phyloP scores from a whole-genome alignment of 2,113 vertebrate genomes.

The Poeciliopsis turrubarensis region DNA sequence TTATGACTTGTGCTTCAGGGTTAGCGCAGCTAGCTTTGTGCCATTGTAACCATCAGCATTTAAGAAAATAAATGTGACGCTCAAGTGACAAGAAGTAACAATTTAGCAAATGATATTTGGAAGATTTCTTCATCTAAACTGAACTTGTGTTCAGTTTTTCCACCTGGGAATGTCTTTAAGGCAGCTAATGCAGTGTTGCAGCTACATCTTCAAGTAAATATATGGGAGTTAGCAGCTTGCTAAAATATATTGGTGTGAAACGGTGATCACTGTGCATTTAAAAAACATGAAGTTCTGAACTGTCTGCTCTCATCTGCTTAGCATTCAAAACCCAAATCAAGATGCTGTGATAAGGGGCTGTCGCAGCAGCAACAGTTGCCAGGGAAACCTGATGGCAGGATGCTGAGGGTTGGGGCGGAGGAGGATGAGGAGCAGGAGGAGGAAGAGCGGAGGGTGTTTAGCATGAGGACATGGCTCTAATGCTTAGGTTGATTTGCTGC shows the following conservation, averaged over 20 bases:
- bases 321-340: constrained; percentile 74
- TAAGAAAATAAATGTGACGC: not conserved
- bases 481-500: constrained; percentile 64
- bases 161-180: not conserved
- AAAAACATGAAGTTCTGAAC: constrained; percentile 32
- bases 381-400: constrained; percentile 78
- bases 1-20: too few relatives aligned
- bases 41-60: not conserved
- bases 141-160: not conserved
- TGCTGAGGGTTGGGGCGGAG: constrained; percentile 44
- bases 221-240: constrained; percentile 5
- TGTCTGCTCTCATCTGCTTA: constrained; percentile 62
- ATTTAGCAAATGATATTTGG: too few relatives aligned
- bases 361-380: constrained; percentile 81
- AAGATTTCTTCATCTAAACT: too few relatives aligned
- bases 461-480: constrained; percentile 48
- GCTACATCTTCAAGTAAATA: not conserved
- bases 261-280: not conserved
- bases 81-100: not conserved
- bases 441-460: not conserved
- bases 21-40: too few relatives aligned
- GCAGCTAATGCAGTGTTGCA: not conserved
- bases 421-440: not conserved
- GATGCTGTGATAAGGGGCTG: constrained; percentile 70
- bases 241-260: constrained; percentile 8